Evolutionary conservation across 2,113 vertebrate species (phyloP).

Genomic region (Chitala chitala): DNA sequence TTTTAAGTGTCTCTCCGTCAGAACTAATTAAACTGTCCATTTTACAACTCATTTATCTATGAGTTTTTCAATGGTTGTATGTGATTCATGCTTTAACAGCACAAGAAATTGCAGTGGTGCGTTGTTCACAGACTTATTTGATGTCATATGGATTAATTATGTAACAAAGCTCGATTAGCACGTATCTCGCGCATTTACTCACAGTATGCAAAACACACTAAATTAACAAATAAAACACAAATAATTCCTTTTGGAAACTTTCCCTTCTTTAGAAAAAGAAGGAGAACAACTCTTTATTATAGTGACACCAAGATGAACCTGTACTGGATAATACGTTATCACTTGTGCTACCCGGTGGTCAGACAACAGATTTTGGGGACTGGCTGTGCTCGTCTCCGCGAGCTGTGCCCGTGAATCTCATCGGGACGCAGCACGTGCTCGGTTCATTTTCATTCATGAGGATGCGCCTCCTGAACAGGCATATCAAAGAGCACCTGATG

Average conservation of each 20-base stretch:
- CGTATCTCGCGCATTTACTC: too few species aligned
- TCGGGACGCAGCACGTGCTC: background rate
- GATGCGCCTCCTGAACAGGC: slow-evolving; percentile 36
- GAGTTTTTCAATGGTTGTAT: too few species aligned
- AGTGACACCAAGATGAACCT: slow-evolving; percentile 5
- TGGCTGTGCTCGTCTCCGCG: background rate
- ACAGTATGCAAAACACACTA: slow-evolving; percentile 6
- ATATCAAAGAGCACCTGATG: slow-evolving; percentile 64
- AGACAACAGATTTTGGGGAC: slow-evolving; percentile 10
- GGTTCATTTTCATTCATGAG: slow-evolving; percentile 57
- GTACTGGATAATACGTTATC: slow-evolving; percentile 1
- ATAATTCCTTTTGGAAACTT: background rate
- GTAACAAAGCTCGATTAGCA: too few species aligned
- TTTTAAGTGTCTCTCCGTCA: too few species aligned
- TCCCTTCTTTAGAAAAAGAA: background rate
- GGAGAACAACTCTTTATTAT: background rate
- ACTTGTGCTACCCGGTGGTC: slow-evolving; percentile 14
- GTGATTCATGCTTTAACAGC: too few species aligned
- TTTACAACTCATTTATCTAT: too few species aligned
- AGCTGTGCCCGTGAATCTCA: background rate
- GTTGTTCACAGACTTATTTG: too few species aligned
- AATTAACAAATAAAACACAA: slow-evolving; percentile 6
- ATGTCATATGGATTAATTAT: too few species aligned
- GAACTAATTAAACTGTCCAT: too few species aligned
- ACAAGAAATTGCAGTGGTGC: too few species aligned